Evolutionary conservation across 2,113 vertebrate species (phyloP).

Genomic region (Podiceps cristatus): DNA sequence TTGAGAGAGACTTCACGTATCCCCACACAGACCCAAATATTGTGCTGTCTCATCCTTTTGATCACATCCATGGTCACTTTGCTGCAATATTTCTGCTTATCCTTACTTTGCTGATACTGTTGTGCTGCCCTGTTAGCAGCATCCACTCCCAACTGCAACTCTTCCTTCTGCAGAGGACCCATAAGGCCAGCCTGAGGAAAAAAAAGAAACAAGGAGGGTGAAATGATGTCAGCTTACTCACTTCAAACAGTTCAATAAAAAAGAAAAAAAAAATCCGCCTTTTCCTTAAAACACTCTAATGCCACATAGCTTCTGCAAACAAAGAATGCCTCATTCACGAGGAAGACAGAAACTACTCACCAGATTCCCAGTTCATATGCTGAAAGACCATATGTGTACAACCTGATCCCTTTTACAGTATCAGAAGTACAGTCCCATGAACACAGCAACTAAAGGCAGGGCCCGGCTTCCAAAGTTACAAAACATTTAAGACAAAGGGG

Average conservation of each 20-base stretch:
- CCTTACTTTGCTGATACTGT: slow-evolving; percentile 86
- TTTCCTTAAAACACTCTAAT: not conserved
- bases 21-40: not conserved
- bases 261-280: not conserved
- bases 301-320: not conserved
- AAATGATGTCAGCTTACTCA: not conserved
- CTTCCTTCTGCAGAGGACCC: slow-evolving; percentile 88
- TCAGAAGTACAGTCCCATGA: not conserved
- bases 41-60: not conserved
- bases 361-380: not conserved
- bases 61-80: not conserved
- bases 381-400: fast-evolving
- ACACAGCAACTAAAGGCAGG: not conserved
- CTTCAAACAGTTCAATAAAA: not conserved
- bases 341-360: not conserved
- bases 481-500: not conserved
- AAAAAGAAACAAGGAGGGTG: not conserved
- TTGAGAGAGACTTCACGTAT: not conserved
- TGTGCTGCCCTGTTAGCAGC: slow-evolving; percentile 85
- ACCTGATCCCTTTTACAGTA: not conserved
- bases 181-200: slow-evolving; percentile 75
- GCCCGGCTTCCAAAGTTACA: not conserved
- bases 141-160: slow-evolving; percentile 89
- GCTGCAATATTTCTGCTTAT: not conserved
- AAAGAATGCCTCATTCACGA: not conserved